Evolutionary conservation across 2,888 invertebrate species (phyloP).

Genomic region (Aphodius granarius): DNA sequence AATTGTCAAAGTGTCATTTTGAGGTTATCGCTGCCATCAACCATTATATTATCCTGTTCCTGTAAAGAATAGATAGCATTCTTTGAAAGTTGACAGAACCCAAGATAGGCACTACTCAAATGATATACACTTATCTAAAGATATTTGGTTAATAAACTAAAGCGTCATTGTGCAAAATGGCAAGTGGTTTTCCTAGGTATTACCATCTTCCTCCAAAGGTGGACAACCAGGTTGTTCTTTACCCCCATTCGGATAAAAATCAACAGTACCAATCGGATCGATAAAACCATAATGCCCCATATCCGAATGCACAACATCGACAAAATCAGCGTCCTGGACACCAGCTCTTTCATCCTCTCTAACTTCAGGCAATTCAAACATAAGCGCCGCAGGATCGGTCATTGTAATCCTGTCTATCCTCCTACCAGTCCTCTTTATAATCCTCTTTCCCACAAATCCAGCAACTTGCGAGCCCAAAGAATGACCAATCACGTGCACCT

Average conservation of each 20-base stretch:
- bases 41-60: no score
- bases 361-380: slow-evolving; percentile 36
- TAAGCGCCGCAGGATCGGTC: slow-evolving; percentile 54
- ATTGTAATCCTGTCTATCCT: slow-evolving; percentile 54
- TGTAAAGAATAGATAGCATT: no score
- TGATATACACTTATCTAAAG: no score
- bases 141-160: no score
- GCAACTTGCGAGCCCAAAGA: slow-evolving; percentile 52
- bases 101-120: no score
- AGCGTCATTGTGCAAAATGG: no score
- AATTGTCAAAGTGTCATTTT: no score
- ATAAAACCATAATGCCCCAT: slow-evolving; percentile 51
- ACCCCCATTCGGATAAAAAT: slow-evolving; percentile 54
- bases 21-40: no score
- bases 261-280: slow-evolving; percentile 48
- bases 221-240: slow-evolving; percentile 52
- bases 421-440: slow-evolving; percentile 37
- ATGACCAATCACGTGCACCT: slow-evolving; percentile 54
- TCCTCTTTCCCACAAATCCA: slow-evolving; percentile 43
- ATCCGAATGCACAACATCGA: slow-evolving; percentile 53
- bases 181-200: no score
- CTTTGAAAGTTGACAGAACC: no score
- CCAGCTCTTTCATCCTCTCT: slow-evolving; percentile 46
- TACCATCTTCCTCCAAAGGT: slow-evolving; percentile 36
- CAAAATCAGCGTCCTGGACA: slow-evolving; percentile 48